phyloP scores from a whole-genome alignment of 1,140 invertebrate genomes.

The Saccostrea echinata region DNA sequence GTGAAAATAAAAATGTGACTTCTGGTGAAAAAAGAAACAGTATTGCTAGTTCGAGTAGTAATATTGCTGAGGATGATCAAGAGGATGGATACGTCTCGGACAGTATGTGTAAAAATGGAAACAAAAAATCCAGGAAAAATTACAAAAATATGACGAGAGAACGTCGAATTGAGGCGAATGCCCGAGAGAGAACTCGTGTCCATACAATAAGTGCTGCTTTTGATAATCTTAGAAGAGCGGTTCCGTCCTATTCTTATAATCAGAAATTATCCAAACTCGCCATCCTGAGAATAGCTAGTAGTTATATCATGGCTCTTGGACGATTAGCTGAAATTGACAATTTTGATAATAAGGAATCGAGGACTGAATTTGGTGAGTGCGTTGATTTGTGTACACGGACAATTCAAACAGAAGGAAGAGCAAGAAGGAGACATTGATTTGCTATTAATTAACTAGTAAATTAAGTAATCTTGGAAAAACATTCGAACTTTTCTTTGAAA shows the following conservation, averaged over 20 bases:
- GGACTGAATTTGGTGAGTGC: conserved; percentile 85
- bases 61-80: conserved; percentile 62
- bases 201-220: conserved; percentile 97
- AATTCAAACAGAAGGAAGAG: conserved; percentile 94
- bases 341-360: conserved; percentile 76
- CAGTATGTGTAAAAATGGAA: conserved; percentile 56
- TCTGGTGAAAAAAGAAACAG: neutral
- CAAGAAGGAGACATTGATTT: conserved; percentile 82
- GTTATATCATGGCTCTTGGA: conserved; percentile 89
- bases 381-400: conserved; percentile 92
- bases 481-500: neutral
- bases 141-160: conserved; percentile 97
- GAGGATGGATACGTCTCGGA: conserved; percentile 70
- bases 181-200: conserved; percentile 93
- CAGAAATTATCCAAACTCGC: conserved; percentile 96
- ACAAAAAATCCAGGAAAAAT: conserved; percentile 86
- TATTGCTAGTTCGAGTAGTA: conserved; percentile 45
- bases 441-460: conserved; percentile 60
- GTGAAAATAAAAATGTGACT: neutral
- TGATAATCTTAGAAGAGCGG: conserved; percentile 90
- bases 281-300: conserved; percentile 92
- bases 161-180: conserved; percentile 94
- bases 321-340: conserved; percentile 85
- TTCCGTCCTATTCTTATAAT: conserved; percentile 94
- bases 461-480: neutral